phyloP scores from a whole-genome alignment of 2,888 invertebrate species.

The Liopterus haemorrhoidalis region DNA sequence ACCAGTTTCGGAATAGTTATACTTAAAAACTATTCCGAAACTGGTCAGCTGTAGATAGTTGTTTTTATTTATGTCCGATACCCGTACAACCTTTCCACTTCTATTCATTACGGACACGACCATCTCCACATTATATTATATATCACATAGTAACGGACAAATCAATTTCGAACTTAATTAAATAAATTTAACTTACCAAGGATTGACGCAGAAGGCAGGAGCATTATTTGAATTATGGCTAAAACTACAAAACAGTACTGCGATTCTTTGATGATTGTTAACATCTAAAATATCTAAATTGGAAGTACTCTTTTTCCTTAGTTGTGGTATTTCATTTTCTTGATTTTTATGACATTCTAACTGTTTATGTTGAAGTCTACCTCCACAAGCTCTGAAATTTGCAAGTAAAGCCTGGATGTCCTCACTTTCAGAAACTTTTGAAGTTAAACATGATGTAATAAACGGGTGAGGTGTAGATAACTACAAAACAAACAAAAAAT shows the following conservation, averaged over 20 bases:
- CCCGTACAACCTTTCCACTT: too few relatives aligned
- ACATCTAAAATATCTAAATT: conserved; percentile 67
- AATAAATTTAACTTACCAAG: conserved; percentile 57
- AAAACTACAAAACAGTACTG: conserved; percentile 85
- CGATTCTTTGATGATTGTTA: conserved; percentile 76
- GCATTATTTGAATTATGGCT: conserved; percentile 69
- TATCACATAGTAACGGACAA: too few relatives aligned
- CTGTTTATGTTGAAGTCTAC: conserved; percentile 50
- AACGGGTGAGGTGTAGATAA: conserved; percentile 67
- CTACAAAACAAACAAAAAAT: too few relatives aligned
- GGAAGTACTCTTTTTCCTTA: conserved; percentile 32
- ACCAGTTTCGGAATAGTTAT: too few relatives aligned
- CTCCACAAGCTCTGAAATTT: conserved; percentile 81
- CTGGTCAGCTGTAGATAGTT: too few relatives aligned
- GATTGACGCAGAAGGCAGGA: conserved; percentile 84
- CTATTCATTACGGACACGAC: too few relatives aligned
- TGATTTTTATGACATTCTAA: conserved; percentile 27
- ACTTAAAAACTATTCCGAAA: too few relatives aligned
- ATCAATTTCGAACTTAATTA: conserved; percentile 6
- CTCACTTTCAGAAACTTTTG: conserved; percentile 60
- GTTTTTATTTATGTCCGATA: too few relatives aligned
- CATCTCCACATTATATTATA: too few relatives aligned
- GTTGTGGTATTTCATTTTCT: conserved; percentile 36
- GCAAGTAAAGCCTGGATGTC: conserved; percentile 70
- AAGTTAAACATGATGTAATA: conserved; percentile 44